Percentiles rank a stretch among this genome's conserved stretches.
These are phyloP conservation scores for Choristoneura fumiferana DNA, from an alignment of 1,140 invertebrate genomes.

Conservation along the genomic window DNA sequence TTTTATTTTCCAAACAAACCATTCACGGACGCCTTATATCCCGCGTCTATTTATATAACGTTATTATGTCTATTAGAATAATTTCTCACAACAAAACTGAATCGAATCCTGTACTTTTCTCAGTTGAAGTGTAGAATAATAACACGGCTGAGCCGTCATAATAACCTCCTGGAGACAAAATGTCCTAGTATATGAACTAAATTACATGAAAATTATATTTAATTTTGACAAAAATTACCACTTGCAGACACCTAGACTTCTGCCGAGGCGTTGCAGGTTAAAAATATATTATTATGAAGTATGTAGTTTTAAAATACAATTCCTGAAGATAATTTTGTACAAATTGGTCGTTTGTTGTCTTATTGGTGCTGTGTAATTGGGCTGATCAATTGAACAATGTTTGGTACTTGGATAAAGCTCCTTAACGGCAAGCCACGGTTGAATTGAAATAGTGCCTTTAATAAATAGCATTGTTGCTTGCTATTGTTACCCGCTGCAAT, in stretches of 20 bases:
- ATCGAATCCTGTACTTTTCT: background rate
- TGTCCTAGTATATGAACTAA: background rate
- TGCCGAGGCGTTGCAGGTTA: background rate
- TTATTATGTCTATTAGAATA: background rate
- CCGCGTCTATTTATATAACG: too few relatives aligned
- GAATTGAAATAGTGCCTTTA: background rate
- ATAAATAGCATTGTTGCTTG: background rate
- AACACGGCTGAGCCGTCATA: background rate
- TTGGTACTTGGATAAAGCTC: background rate
- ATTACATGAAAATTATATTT: background rate
- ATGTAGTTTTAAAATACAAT: conserved; percentile 7
- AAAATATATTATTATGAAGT: conserved; percentile 6
- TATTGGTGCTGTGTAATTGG: background rate
- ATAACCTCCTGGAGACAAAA: background rate
- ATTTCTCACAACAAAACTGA: too few relatives aligned
- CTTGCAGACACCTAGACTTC: background rate
- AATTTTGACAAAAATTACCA: background rate
- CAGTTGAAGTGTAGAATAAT: background rate
- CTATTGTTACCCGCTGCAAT: too few relatives aligned
- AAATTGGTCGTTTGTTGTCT: conserved; percentile 5
- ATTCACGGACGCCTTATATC: too few relatives aligned
- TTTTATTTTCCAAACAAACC: too few relatives aligned
- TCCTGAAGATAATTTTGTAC: background rate
- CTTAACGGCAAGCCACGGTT: background rate
- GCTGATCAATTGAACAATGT: conserved; percentile 1